Conservation (phyloP, 1,140 invertebrate genomes). For the Tetragonula clypearis region DNA sequence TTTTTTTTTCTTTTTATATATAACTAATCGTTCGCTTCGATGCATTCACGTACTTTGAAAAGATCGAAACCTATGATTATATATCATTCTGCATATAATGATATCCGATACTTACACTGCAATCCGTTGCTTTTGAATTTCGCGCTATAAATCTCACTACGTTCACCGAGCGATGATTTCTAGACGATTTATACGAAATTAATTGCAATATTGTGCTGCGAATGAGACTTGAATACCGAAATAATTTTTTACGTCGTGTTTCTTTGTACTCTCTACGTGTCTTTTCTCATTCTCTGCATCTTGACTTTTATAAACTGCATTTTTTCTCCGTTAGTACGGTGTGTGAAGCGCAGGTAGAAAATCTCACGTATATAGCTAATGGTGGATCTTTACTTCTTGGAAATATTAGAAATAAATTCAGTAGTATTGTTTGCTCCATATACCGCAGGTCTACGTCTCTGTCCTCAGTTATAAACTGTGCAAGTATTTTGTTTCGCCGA, state of each 20-base stretch:
- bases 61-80: neutral
- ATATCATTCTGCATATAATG: neutral
- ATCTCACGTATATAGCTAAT: neutral
- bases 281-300: neutral
- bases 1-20: neutral
- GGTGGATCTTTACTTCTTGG: neutral
- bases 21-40: neutral
- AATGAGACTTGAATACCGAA: neutral
- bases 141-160: neutral
- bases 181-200: neutral
- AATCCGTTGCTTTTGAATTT: neutral
- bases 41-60: neutral
- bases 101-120: neutral
- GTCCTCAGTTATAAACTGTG: neutral
- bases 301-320: neutral
- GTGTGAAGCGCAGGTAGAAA: neutral
- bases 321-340: rapidly evolving
- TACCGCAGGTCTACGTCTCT: neutral
- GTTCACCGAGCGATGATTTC: neutral
- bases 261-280: neutral
- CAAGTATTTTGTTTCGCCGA: neutral
- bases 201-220: neutral
- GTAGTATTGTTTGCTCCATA: neutral
- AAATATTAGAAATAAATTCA: neutral
- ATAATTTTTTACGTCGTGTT: neutral